These are phyloP conservation scores for Xanthia togata DNA, from an alignment of 2,888 invertebrate genomes.

Conservation along the genomic window DNA sequence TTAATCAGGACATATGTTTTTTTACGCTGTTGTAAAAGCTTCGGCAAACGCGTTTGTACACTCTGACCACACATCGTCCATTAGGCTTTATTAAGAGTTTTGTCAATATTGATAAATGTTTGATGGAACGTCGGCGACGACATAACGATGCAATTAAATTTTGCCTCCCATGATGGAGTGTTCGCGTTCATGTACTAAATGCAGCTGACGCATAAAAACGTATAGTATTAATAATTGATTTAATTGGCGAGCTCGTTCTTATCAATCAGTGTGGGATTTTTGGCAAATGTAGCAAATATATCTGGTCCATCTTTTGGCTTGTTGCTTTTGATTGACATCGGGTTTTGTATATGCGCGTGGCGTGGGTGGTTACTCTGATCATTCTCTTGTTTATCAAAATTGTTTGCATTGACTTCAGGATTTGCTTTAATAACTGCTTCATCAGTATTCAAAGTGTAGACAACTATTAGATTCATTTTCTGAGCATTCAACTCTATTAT, in stretches of 20 bases:
- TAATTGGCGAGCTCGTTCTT: slow-evolving; percentile 67
- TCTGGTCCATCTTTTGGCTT: slow-evolving; percentile 27
- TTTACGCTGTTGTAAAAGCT: slow-evolving; percentile 80
- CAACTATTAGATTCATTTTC: neutral
- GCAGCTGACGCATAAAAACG: slow-evolving; percentile 54
- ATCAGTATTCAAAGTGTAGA: neutral
- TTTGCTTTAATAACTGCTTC: neutral
- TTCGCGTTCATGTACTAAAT: slow-evolving; percentile 65
- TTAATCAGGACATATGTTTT: slow-evolving; percentile 85
- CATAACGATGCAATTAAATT: slow-evolving; percentile 83
- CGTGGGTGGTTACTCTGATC: neutral
- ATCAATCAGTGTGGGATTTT: slow-evolving; percentile 49
- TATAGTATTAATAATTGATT: slow-evolving; percentile 72
- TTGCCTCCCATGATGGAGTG: slow-evolving; percentile 73
- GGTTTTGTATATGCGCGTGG: neutral
- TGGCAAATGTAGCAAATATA: slow-evolving; percentile 25
- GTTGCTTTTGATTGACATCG: slow-evolving; percentile 13
- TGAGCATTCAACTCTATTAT: neutral
- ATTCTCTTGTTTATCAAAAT: neutral
- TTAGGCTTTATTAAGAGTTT: slow-evolving; percentile 87
- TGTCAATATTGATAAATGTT: slow-evolving; percentile 87
- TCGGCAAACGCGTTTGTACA: slow-evolving; percentile 69
- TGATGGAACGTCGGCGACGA: slow-evolving; percentile 74
- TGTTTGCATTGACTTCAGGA: neutral
- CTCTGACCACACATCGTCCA: slow-evolving; percentile 79